Percentiles rank a stretch among this genome's conserved stretches.
Evolutionary conservation across 37 sponge, comb jelly and placozoan species (phyloP).

Genomic region (Lycopodina hypogea): DNA sequence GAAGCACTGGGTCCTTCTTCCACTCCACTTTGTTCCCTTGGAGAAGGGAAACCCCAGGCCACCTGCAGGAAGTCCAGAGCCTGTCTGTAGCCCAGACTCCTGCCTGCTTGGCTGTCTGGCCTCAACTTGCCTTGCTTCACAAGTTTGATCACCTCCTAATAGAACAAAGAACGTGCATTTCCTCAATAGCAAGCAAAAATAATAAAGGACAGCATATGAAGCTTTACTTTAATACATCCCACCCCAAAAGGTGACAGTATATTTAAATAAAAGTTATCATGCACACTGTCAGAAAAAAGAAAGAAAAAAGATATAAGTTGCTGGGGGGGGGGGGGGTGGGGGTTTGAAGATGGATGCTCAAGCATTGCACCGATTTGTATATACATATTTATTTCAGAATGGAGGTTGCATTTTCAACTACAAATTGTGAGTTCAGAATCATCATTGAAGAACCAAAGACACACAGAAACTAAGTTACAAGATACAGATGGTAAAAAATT

Average conservation of each 20-base stretch:
- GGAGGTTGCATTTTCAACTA: too few species aligned
- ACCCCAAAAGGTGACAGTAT: too few species aligned
- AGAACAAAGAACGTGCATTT: not conserved
- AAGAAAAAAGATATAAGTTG: not conserved
- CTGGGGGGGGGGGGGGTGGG: too few species aligned
- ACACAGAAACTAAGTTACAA: too few species aligned
- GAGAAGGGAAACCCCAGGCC: slow-evolving; percentile 60
- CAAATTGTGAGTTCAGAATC: too few species aligned
- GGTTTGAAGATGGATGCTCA: too few species aligned
- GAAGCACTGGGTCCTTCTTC: not conserved
- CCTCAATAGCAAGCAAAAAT: not conserved
- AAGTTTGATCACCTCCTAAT: slow-evolving; percentile 63
- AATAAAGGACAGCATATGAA: not conserved
- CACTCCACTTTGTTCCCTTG: not conserved
- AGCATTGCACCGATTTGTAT: too few species aligned
- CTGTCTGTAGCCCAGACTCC: slow-evolving; percentile 77
- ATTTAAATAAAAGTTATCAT: not conserved
- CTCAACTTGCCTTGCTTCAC: slow-evolving; percentile 28
- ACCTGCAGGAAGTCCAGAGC: slow-evolving; percentile 59
- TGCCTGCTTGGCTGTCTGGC: slow-evolving; percentile 51
- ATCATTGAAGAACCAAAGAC: too few species aligned
- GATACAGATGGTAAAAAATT: too few species aligned
- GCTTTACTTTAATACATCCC: too few species aligned
- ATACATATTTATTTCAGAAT: too few species aligned
- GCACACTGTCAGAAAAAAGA: not conserved